Base-by-base conservation (phyloP, 1,140 invertebrate species). In the Drosophila bifasciata region DNA sequence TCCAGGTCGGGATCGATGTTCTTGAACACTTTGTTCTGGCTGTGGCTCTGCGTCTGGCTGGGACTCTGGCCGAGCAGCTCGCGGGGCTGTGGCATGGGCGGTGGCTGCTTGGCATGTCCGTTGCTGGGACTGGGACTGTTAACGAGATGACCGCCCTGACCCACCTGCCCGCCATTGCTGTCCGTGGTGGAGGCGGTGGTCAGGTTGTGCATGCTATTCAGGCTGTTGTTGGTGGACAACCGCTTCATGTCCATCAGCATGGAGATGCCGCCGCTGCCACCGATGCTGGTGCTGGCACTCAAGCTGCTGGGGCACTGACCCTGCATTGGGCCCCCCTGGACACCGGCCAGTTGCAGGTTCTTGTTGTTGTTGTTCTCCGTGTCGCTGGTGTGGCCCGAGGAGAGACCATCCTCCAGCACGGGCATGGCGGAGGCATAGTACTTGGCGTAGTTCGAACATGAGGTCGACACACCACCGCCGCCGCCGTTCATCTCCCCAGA, bases 371-470 rank as follows among this genome's bases (percentile, higher is more conserved):
- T 86, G 91, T 98, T 97, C 91, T 98, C 97, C 0, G 95, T 96
- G 91, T 98, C 97, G 84, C 97, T 98, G 1, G 96, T 96, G 88
- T 98, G 97, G 13, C 97, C 97, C 15, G 96, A 97, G 48, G 97
- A 95, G 77, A 99, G 90, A 68, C 98, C 98, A 92, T 99, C 98
- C 92, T 99, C 98, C 6, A 99, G 94, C 5, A 98, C 95, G 0
- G 98, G 98, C 96, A 99, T 97, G 68, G 96, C 90, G 15, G 91
- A 90, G 15, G 91, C 76, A 66, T 91, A 90, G 61, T 84, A 91
- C 49, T 91, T 91, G 32, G 90, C 89, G 52, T 91, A 91, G 53
- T 91, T 91, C 1, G 89, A 91, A 32, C 90, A 90, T 6, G 84
- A 91, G 8, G 85, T 90, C 13, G 90, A 90, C 13, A 91, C 81